A percentile compares a stretch with the other conserved stretches of the same genome.
phyloP scores from a whole-genome alignment of 2,797 vertebrate species.

The Channallabes apus region DNA sequence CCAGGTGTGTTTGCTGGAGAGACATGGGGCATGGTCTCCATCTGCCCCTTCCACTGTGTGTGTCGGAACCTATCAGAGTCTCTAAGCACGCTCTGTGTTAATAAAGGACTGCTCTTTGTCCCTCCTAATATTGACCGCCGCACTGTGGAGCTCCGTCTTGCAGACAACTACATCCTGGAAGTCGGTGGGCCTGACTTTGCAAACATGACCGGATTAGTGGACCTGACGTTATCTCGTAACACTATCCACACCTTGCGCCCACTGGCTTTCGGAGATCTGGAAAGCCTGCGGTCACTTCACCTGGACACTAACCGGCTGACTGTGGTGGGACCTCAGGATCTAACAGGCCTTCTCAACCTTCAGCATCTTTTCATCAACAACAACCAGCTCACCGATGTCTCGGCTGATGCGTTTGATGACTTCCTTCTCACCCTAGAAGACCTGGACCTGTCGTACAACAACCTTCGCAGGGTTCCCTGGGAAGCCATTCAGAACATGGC shows the following conservation, averaged over 20 bases:
- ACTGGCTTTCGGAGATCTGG: constrained; percentile 85
- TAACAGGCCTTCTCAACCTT: constrained; percentile 85
- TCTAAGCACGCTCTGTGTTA: constrained; percentile 89
- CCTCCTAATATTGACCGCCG: constrained; percentile 89
- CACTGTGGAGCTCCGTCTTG: constrained; percentile 89
- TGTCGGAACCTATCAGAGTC: constrained; percentile 93
- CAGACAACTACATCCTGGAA: constrained; percentile 89
- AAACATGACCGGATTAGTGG: constrained; percentile 90
- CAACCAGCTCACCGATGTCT: constrained; percentile 86
- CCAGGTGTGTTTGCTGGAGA: constrained; percentile 74
- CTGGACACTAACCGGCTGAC: constrained; percentile 87
- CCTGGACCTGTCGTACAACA: constrained; percentile 92
- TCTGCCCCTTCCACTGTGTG: constrained; percentile 89
- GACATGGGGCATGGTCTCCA: constrained; percentile 80
- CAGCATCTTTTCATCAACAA: constrained; percentile 90
- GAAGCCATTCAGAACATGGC: constrained; percentile 89
- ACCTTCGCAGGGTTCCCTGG: constrained; percentile 87
- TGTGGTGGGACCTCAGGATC: constrained; percentile 77
- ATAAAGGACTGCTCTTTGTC: constrained; percentile 90
- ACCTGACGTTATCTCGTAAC: constrained; percentile 89
- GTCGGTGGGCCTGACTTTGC: constrained; percentile 84
- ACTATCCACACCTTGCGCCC: constrained; percentile 85
- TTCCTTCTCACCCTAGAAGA: constrained; percentile 87
- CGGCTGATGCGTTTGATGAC: constrained; percentile 83
- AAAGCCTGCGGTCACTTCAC: constrained; percentile 88